Conservation (phyloP, 2,113 vertebrate genomes). For the Tetrao urogallus region DNA sequence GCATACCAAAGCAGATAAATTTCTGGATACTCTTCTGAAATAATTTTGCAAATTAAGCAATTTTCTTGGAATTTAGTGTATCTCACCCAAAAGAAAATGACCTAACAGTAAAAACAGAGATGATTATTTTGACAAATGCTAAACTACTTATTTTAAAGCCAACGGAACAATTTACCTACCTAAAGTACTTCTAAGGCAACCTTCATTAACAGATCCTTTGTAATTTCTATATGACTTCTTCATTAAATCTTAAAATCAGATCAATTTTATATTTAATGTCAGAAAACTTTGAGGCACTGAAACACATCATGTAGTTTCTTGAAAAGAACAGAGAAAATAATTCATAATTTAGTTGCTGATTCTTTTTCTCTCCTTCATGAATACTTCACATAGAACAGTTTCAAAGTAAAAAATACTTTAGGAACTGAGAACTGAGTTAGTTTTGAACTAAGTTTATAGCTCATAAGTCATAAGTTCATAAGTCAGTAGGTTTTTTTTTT, state of each 20-base stretch:
- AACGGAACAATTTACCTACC: background rate
- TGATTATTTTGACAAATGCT: background rate
- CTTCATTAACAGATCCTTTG: background rate
- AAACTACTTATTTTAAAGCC: background rate
- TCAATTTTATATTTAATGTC: conserved; percentile 37
- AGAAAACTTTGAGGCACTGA: conserved; percentile 2
- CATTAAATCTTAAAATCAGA: conserved; percentile 57
- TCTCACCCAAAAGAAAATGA: background rate
- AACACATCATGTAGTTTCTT: conserved; percentile 4
- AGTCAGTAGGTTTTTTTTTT: background rate
- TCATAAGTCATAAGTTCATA: background rate
- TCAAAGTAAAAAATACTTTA: background rate
- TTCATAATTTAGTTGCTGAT: conserved; percentile 39
- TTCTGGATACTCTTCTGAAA: background rate
- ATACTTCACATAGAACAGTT: background rate
- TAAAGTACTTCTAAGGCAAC: conserved; percentile 18
- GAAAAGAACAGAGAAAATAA: conserved; percentile 41
- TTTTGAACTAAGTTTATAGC: background rate
- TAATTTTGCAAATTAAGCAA: background rate
- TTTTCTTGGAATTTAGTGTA: background rate
- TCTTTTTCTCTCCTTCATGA: background rate
- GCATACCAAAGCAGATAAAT: background rate
- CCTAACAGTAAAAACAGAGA: background rate
- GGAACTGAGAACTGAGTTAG: background rate
- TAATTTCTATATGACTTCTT: conserved; percentile 3